A percentile compares a stretch with the other conserved stretches of the same genome.
phyloP scores from a whole-genome alignment of 2,888 invertebrate genomes.

The Enoplolaimus lenunculus region DNA sequence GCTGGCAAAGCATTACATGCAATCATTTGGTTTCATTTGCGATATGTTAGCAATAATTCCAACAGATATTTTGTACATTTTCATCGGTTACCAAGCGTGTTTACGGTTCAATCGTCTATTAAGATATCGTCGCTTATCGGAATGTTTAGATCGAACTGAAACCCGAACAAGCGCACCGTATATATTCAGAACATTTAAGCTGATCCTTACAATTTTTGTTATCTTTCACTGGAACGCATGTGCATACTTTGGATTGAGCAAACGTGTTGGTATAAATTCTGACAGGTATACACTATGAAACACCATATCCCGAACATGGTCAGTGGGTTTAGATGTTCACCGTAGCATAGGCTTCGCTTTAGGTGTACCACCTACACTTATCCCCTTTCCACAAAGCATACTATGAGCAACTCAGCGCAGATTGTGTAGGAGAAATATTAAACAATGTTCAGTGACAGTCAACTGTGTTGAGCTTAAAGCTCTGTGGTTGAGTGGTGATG shows the following conservation, averaged over 20 bases:
- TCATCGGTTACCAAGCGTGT: neutral
- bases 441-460: no score
- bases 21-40: slow-evolving; percentile 35
- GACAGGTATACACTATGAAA: no score
- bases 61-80: slow-evolving; percentile 40
- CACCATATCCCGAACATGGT: no score
- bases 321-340: no score
- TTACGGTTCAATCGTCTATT: slow-evolving; percentile 32
- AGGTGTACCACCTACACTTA: no score
- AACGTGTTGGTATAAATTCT: neutral
- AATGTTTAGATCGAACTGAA: slow-evolving; percentile 41
- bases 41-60: slow-evolving; percentile 44
- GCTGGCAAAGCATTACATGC: slow-evolving; percentile 40
- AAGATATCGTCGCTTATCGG: slow-evolving; percentile 33
- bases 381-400: no score
- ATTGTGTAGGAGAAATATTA: no score
- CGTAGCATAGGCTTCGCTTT: no score
- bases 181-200: slow-evolving; percentile 43
- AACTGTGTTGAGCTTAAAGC: no score
- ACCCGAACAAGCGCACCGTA: slow-evolving; percentile 42
- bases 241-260: slow-evolving; percentile 73
- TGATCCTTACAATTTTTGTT: slow-evolving; percentile 69
- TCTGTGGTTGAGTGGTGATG: no score
- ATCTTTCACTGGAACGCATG: slow-evolving; percentile 92
- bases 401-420: no score